phyloP scores from a whole-genome alignment of 2,888 invertebrate genomes.

The Chloroclysta siterata region DNA sequence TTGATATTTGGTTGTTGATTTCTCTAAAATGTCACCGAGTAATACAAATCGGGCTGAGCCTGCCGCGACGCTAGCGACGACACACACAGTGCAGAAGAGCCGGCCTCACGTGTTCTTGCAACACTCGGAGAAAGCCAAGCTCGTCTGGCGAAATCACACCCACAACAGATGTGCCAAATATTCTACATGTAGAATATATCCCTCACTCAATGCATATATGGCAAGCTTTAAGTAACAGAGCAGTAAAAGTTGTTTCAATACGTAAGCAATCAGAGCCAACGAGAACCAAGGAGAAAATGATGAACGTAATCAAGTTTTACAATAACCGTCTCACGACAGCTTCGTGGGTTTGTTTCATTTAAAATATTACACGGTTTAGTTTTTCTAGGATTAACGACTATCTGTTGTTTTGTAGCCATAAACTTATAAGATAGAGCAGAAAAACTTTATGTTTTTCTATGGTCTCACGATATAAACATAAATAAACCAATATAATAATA shows the following conservation, averaged over 20 bases:
- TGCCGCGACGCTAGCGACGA: background rate
- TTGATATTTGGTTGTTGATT: conserved; percentile 74
- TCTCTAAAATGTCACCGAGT: conserved; percentile 66
- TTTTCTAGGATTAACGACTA: conserved; percentile 10
- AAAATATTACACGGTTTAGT: conserved; percentile 13
- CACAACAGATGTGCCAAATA: conserved; percentile 78
- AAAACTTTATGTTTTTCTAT: too few species aligned
- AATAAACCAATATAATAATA: background rate
- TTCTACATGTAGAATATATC: conserved; percentile 56
- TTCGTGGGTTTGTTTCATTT: conserved; percentile 11
- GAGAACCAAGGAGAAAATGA: conserved; percentile 47
- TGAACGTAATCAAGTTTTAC: conserved; percentile 22
- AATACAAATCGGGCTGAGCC: conserved; percentile 28
- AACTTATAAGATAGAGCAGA: background rate
- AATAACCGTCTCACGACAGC: conserved; percentile 11
- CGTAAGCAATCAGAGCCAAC: conserved; percentile 44
- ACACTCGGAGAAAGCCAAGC: conserved; percentile 77
- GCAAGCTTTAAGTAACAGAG: conserved; percentile 54
- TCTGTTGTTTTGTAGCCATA: background rate
- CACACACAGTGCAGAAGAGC: conserved; percentile 36
- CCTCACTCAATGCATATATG: conserved; percentile 56
- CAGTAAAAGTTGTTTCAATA: conserved; percentile 74
- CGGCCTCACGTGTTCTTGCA: conserved; percentile 57
- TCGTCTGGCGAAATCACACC: conserved; percentile 81
- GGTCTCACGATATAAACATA: background rate